Base-by-base conservation (phyloP, 2,888 invertebrate genomes). In the Apocheima hispidaria region DNA sequence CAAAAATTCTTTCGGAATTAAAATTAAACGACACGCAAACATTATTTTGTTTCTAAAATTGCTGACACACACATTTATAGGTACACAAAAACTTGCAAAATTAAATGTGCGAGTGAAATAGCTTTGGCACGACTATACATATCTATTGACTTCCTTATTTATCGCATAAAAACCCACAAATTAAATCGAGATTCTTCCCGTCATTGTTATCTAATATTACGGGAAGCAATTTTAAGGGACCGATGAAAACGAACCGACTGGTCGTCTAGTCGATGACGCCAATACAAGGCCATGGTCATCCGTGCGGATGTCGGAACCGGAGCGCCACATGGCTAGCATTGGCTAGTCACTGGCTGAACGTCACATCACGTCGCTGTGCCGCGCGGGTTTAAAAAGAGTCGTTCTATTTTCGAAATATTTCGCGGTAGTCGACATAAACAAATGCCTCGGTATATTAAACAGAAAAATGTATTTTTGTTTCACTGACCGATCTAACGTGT, bases 261-360 rank as follows among this genome's bases (percentile, higher is more conserved):
- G 68, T 59, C 69, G 68, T 58, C 58, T 68, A 63, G 70, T 63
- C 41, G 41, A 44, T 44, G 44, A 44, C 72, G 68, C 49, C 65
- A 59, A 21, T 63, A 63, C 86, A 86, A 82, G 84, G 86, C 81
- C 84, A 81, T 63, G 80, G 79, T 55, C 81, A 72, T 62, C 71
- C 71, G 73, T 77, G 68, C 82, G 81, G 78, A 82, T 82, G 76
- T 77, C 79, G 80, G 83, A 83, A n/a, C n/a, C n/a, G n/a, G n/a
- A 84, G 80, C 77, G 79, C 72, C 70, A 74, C 74, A 74, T 63
- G 71, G 75, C 74, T 81, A 85, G 84, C 83, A n/a, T 74, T 65
- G 71, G 75, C 77, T 81, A 85, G 84, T 84, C 69, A 71, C 68
- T 73, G 78, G 68, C 70, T 67, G 74, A 66, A 69, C 75, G 79